A percentile compares a stretch with the other conserved stretches of the same genome.
These are phyloP conservation scores for Pammene fasciana DNA, from an alignment of 2,888 invertebrate genomes.

Conservation along the genomic window DNA sequence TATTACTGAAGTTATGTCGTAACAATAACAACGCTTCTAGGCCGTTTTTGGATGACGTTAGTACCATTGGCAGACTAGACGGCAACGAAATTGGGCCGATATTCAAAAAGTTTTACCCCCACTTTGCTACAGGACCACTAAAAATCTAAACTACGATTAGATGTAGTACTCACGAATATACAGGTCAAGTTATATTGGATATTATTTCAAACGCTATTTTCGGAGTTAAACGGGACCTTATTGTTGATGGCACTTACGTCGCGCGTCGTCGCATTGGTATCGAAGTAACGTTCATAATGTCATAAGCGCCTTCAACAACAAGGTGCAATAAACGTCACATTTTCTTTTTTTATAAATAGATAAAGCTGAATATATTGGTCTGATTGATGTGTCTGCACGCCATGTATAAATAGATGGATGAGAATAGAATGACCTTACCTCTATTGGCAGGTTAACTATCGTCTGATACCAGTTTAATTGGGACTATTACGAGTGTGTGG, in stretches of 20 bases:
- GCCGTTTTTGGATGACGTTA: constrained; percentile 3
- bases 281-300: too few relatives aligned
- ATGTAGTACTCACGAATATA: too few relatives aligned
- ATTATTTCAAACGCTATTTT: neutral
- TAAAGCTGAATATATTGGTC: constrained; percentile 11
- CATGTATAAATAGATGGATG: constrained; percentile 19
- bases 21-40: constrained; percentile 4
- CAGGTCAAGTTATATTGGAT: neutral
- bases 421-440: constrained; percentile 29
- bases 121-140: neutral
- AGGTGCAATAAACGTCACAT: too few relatives aligned
- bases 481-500: too few relatives aligned
- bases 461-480: neutral
- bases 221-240: too few relatives aligned
- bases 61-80: constrained; percentile 17
- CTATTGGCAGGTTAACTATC: constrained; percentile 20
- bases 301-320: too few relatives aligned
- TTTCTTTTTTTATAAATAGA: neutral
- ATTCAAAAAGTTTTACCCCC: neutral
- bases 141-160: neutral
- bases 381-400: constrained; percentile 27
- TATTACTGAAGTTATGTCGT: constrained; percentile 7
- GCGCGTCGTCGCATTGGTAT: too few relatives aligned
- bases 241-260: too few relatives aligned
- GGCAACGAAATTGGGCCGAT: constrained; percentile 4